Evolutionary conservation across 2,888 invertebrate species (phyloP).

Genomic region (Amblyjoppa fuscipennis): DNA sequence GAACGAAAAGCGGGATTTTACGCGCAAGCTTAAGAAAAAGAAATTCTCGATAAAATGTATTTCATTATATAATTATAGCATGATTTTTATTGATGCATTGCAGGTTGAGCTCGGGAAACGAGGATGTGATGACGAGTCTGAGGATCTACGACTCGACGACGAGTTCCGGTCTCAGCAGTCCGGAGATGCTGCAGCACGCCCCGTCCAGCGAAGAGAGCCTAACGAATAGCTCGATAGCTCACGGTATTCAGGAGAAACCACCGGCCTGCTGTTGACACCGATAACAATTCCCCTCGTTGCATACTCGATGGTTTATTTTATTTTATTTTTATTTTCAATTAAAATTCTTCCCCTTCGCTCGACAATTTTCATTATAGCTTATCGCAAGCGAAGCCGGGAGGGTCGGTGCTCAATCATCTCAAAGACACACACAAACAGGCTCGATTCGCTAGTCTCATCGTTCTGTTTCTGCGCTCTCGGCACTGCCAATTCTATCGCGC

Average conservation of each 20-base stretch:
- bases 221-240: conserved; percentile 88
- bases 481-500: conserved; percentile 5
- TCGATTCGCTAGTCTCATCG: background rate
- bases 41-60: background rate
- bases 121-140: conserved; percentile 79
- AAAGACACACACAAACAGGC: background rate
- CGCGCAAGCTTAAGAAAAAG: background rate
- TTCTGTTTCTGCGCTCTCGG: background rate
- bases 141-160: conserved; percentile 88
- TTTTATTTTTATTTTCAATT: background rate
- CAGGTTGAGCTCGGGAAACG: conserved; percentile 69
- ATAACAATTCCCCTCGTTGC: background rate
- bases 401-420: conserved; percentile 13
- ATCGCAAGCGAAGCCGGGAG: background rate
- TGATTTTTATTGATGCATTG: background rate
- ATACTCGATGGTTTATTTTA: background rate
- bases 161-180: conserved; percentile 82
- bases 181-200: conserved; percentile 79
- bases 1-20: too few species aligned
- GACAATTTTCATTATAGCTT: conserved; percentile 12
- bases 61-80: background rate
- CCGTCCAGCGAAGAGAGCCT: conserved; percentile 84
- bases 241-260: conserved; percentile 88
- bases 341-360: conserved; percentile 15
- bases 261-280: conserved; percentile 88